Evolutionary conservation across 2,113 vertebrate species (phyloP).

Genomic region (Isurus oxyrinchus): DNA sequence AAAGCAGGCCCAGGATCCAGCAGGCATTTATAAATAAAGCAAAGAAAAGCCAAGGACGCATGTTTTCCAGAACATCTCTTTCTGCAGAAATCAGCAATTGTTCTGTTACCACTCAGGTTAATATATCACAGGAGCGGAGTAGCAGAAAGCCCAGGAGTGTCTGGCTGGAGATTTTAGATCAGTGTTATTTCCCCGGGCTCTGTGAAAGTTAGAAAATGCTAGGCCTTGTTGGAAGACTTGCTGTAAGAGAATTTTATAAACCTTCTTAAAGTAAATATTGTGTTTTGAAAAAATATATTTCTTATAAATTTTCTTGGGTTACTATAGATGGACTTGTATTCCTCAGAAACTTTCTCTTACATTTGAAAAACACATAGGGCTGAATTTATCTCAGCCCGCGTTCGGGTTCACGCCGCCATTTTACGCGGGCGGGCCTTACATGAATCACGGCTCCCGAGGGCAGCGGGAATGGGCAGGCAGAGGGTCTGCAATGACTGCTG

Average conservation of each 20-base stretch:
- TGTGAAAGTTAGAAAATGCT: background rate
- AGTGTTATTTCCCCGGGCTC: background rate
- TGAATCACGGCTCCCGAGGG: too few species aligned
- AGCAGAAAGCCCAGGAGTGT: background rate
- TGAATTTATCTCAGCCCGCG: too few species aligned
- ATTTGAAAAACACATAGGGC: background rate
- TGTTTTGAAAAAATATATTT: background rate
- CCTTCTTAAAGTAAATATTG: background rate
- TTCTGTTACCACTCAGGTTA: background rate
- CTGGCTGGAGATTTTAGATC: background rate
- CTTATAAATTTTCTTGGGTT: background rate
- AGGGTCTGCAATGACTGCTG: too few species aligned
- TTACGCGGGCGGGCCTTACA: too few species aligned
- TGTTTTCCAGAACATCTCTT: background rate
- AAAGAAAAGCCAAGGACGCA: background rate
- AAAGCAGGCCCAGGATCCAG: background rate
- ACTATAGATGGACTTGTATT: background rate
- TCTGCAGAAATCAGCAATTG: background rate
- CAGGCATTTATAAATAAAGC: background rate
- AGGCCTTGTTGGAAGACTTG: background rate
- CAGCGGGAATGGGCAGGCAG: too few species aligned
- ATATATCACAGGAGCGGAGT: background rate
- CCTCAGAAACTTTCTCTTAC: background rate
- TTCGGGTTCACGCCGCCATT: too few species aligned
- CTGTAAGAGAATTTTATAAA: background rate